Base-by-base conservation (phyloP, 1,140 invertebrate genomes). In the Lucilia sericata region DNA sequence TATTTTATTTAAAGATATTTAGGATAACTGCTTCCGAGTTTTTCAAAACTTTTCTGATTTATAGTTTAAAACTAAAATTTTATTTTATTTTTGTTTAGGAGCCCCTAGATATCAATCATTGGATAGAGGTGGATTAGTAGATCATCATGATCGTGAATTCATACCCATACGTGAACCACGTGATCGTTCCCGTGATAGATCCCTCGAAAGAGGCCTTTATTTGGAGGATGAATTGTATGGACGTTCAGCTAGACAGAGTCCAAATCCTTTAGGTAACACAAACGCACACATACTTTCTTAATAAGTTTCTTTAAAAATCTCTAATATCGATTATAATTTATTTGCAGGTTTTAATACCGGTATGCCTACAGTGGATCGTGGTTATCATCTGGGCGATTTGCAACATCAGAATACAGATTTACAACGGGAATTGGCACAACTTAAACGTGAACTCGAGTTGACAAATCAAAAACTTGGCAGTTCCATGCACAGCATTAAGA, bases 401-500 rank as follows among this genome's bases (percentile, higher is more conserved):
- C 98, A 99, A 92, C 95, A 96, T 87, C 97, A 99, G 92, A 98
- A 99, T 91, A 96, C 96, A 86, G 98, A 99, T 91, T 93, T 99
- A 84, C 98, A 99, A 90, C 94, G 96, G n/a, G 98, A 99, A 92
- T 94, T 99, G 88, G 96, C 95, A n/a, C 97, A 97, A 91, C 93
- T 99, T 70, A 99, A 99, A 92, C 97, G 98, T 89, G 98, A 99
- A 90, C 94, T 99, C 86, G 98, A 99, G 92, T 93, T 98, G 85
- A 98, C 98, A 84, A 99, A 99, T 92, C 98, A 99, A 92, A 99
- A 99, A 92, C 93, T 99, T 85, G 98, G 97, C 88, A 99, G 98
- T 88, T 98, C 96, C 88, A 99, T 99, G 98, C 98, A 99, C 92
- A 98, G 97, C 92, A 99, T 99, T 90, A 99, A 99, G 92, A 99